Evolutionary conservation across 2,113 vertebrate species (phyloP), one percentile per base, ranked within the genome.

Genomic region (Fulica atra): DNA sequence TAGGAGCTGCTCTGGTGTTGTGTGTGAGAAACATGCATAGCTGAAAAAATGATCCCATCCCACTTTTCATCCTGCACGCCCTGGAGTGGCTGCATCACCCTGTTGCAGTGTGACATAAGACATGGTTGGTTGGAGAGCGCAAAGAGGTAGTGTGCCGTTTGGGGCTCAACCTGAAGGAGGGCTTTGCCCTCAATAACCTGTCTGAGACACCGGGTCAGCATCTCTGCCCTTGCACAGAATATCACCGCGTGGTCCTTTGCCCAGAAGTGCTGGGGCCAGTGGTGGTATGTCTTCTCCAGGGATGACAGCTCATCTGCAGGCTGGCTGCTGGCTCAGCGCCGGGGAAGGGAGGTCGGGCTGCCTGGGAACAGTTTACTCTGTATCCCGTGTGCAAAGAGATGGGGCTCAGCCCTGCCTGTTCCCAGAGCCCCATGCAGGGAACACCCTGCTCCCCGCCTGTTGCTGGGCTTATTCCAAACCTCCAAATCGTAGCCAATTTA

Each of bases 191-290:
- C 14, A 0, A 50, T 61, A 57, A 8, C 40, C 81, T 31, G 48
- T 59, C 69, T 24, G 10, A 57, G 57, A 48, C 73, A 31, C 29
- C 0, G 2, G 60, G 48, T 79, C 78, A 61, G 50, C n/a, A 35
- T 2, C 64, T 66, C 69, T n/a, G 26, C 53, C 31, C 78, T 64
- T 8, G 3, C 25, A 8, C 2, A 1, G 60, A 69, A 2, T 28
- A 26, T n/a, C 14, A 5, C 36, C 0, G 0, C 0, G 0, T 35
- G n/a, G 42, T 79, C 1, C 0, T 21, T 80, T 79, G 68, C 51
- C 80, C 63, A 16, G 51, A 23, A 54, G 42, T 9, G 42, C 19
- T 16, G 16, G 44, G 38, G 31, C 38, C 42, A 11, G 56, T 2
- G 78, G 28, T 15, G 14, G 4, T 56, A 21, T 40, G 63, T n/a